A percentile compares a stretch with the other conserved stretches of the same genome.
phyloP scores from a whole-genome alignment of 2,888 invertebrate species.

The Eueremaeus valkanovi region DNA sequence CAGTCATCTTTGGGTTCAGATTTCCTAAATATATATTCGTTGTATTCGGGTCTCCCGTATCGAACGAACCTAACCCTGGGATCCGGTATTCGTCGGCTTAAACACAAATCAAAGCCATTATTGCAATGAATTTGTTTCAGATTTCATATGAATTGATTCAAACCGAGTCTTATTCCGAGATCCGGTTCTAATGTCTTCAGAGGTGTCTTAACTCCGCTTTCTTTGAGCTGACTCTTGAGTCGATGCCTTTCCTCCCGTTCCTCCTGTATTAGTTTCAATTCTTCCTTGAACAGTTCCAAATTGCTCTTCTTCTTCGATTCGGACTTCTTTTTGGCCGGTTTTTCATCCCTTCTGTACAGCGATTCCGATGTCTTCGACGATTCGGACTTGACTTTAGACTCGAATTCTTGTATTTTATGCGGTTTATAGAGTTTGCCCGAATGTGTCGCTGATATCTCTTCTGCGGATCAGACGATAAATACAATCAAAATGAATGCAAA shows the following conservation, averaged over 20 bases:
- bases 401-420: conserved; percentile 44
- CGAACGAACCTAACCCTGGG: conserved; percentile 69
- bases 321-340: conserved; percentile 60
- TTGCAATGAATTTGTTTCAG: not conserved
- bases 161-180: conserved; percentile 24
- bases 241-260: conserved; percentile 93
- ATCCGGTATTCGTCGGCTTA: conserved; percentile 47
- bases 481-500: not conserved
- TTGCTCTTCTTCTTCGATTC: conserved; percentile 92
- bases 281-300: conserved; percentile 95
- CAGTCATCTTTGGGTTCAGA: conserved; percentile 93
- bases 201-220: conserved; percentile 46
- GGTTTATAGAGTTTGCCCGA: conserved; percentile 91
- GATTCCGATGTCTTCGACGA: not conserved
- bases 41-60: conserved; percentile 93
- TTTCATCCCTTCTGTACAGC: conserved; percentile 34
- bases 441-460: conserved; percentile 75
- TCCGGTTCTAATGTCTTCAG: not conserved
- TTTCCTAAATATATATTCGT: conserved; percentile 98
- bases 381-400: not conserved
- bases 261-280: conserved; percentile 94
- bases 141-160: not conserved
- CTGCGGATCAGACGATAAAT: conserved; percentile 56
- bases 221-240: conserved; percentile 69
- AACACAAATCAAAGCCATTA: not conserved